Percentiles rank a stretch among this genome's conserved stretches.
Conservation (phyloP, 2,797 vertebrate genomes). For the Hippocampus kuda region DNA sequence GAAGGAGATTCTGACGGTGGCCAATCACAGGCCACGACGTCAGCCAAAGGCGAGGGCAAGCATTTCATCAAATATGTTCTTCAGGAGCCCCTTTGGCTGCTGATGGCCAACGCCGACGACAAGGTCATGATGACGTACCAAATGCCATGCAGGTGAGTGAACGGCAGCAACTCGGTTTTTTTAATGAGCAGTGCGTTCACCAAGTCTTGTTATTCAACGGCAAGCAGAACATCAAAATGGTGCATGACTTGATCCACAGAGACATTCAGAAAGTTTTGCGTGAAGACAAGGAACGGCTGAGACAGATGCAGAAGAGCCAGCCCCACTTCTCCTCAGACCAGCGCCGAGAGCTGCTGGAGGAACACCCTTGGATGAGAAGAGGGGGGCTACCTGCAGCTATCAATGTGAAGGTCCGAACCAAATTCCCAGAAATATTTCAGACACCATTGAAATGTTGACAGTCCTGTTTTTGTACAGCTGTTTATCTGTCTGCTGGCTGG, state of each 20-base stretch:
- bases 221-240: background rate
- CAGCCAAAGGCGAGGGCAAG: constrained; percentile 49
- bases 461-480: background rate
- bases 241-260: constrained; percentile 49
- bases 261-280: constrained; percentile 74
- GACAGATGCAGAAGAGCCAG: constrained; percentile 82
- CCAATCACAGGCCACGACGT: constrained; percentile 35
- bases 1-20: constrained; percentile 29
- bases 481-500: background rate
- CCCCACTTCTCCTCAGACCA: constrained; percentile 82
- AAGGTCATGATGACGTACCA: constrained; percentile 91
- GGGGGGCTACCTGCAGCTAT: constrained; percentile 76
- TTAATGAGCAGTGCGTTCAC: background rate
- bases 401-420: constrained; percentile 65
- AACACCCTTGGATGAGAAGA: constrained; percentile 84
- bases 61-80: constrained; percentile 71
- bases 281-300: constrained; percentile 79
- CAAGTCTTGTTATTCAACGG: background rate
- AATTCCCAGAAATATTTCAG: background rate
- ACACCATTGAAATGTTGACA: background rate
- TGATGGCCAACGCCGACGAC: constrained; percentile 78
- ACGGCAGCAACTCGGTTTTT: background rate
- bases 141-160: constrained; percentile 76
- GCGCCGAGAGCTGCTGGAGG: constrained; percentile 78
- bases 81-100: constrained; percentile 85